phyloP scores from a whole-genome alignment of 2,113 vertebrate species.

The Murina feae region DNA sequence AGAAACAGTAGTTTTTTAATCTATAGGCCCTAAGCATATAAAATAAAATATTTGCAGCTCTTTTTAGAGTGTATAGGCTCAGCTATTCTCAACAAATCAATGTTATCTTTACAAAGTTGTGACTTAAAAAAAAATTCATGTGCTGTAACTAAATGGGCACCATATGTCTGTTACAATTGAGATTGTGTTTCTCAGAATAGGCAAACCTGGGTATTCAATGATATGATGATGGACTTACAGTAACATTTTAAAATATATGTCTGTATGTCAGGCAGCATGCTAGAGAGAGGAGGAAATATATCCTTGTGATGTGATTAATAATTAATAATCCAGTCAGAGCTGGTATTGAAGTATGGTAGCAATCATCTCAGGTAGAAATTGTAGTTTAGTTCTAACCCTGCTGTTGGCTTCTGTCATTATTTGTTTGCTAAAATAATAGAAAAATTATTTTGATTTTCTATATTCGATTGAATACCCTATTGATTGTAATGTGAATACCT shows the following conservation, averaged over 20 bases:
- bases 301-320: not conserved
- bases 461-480: no score
- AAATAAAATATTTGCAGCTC: slow-evolving; percentile 22
- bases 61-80: not conserved
- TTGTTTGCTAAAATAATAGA: no score
- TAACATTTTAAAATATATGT: not conserved
- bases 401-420: no score
- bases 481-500: no score
- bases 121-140: not conserved
- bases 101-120: not conserved
- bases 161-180: not conserved
- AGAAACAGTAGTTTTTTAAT: not conserved
- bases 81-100: slow-evolving; percentile 10
- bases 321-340: not conserved
- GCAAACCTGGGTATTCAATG: not conserved
- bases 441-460: no score
- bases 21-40: not conserved
- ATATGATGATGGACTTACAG: not conserved
- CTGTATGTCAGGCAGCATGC: not conserved
- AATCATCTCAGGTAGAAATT: no score
- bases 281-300: not conserved
- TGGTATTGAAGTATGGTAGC: no score
- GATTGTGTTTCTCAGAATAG: not conserved
- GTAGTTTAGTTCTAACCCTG: no score
- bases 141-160: not conserved